Evolutionary conservation across 2,797 vertebrate genomes (phyloP).

Genomic region (Rhinichthys osculus): DNA sequence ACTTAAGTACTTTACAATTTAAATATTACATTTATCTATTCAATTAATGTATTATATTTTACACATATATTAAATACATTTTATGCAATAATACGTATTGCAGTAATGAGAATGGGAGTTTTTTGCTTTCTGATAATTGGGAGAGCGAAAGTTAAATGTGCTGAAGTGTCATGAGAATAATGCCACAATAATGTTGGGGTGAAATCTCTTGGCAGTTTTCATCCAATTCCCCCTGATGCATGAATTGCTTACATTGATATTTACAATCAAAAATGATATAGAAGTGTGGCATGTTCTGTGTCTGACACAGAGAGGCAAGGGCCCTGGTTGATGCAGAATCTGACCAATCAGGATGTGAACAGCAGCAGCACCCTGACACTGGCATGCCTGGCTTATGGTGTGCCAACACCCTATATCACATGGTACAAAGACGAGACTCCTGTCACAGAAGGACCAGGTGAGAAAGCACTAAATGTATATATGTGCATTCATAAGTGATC

Average conservation of each 20-base stretch:
- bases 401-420: slow-evolving; percentile 78
- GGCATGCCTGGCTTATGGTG: slow-evolving; percentile 81
- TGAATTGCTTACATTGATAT: neutral
- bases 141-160: neutral
- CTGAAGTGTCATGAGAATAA: neutral
- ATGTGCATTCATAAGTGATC: neutral
- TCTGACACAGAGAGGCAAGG: slow-evolving; percentile 75
- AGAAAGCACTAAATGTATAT: slow-evolving; percentile 17
- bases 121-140: neutral
- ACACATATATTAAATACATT: too few relatives aligned
- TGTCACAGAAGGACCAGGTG: slow-evolving; percentile 85
- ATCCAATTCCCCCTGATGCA: neutral
- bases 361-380: slow-evolving; percentile 87
- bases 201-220: neutral
- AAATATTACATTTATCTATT: too few relatives aligned
- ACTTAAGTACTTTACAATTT: too few relatives aligned
- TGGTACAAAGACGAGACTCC: slow-evolving; percentile 87
- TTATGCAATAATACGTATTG: neutral
- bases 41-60: too few relatives aligned
- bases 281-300: slow-evolving; percentile 19
- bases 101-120: neutral
- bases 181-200: neutral
- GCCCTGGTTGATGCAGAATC: slow-evolving; percentile 84
- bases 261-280: neutral
- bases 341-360: slow-evolving; percentile 87